Conservation (phyloP, 2,113 vertebrate genomes). For the Fulmarus glacialis region DNA sequence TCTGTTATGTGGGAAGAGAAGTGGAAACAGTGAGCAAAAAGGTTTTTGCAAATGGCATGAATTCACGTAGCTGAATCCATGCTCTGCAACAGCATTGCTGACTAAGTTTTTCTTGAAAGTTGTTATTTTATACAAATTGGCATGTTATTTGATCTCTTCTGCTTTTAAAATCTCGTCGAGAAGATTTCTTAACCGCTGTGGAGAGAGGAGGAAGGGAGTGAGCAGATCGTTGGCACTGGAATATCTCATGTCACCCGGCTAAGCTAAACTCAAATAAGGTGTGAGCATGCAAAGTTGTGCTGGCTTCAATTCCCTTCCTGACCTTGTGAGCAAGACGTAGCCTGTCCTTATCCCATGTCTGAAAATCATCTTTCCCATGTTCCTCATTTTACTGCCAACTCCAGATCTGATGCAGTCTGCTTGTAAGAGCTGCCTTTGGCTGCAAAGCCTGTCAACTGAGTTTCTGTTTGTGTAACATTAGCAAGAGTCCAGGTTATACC, state of each 20-base stretch:
- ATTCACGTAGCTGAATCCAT: not conserved
- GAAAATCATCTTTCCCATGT: not conserved
- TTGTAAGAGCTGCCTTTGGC: not conserved
- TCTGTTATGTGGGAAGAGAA: not conserved
- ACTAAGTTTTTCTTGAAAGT: not conserved
- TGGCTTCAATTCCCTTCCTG: not conserved
- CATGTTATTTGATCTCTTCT: not conserved
- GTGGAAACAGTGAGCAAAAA: not conserved
- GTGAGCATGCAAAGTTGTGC: not conserved
- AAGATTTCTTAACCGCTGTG: not conserved
- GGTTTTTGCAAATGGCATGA: not conserved
- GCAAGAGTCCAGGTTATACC: not conserved
- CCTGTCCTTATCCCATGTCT: not conserved
- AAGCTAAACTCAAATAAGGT: not conserved
- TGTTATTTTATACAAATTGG: not conserved
- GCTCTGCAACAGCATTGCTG: not conserved
- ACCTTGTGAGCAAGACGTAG: not conserved
- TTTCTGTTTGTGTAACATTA: not conserved
- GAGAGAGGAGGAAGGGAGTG: not conserved
- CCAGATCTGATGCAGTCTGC: not conserved
- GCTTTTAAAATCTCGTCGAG: not conserved
- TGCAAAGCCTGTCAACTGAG: not conserved
- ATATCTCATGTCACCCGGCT: not conserved
- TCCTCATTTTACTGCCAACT: not conserved
- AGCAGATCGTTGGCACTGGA: not conserved